Evolutionary conservation across 2,113 vertebrate species (phyloP).

Genomic region (Rhynchomys soricoides): DNA sequence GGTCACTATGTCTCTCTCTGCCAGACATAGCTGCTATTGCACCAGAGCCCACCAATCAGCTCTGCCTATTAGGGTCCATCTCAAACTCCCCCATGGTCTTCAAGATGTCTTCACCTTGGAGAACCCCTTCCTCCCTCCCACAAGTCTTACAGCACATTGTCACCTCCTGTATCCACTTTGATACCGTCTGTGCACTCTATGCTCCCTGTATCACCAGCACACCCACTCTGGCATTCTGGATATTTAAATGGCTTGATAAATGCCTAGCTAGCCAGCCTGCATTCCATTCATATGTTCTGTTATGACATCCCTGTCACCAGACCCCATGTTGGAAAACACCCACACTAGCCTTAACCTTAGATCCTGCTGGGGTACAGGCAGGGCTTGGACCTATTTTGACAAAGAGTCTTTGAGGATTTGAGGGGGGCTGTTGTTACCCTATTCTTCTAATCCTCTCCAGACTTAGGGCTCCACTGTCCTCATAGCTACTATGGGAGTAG

Average conservation of each 20-base stretch:
- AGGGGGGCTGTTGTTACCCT: neutral
- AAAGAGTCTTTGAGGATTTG: neutral
- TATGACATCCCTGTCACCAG: neutral
- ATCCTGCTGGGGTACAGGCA: neutral
- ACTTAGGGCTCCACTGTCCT: neutral
- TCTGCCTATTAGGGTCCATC: neutral
- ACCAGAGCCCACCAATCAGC: no score
- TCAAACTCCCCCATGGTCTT: neutral
- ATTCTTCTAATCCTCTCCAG: neutral
- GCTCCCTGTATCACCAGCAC: neutral
- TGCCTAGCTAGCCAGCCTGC: neutral
- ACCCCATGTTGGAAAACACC: neutral
- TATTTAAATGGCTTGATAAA: neutral
- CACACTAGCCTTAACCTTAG: neutral
- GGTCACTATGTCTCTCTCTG: neutral
- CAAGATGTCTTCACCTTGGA: neutral
- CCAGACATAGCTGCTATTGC: neutral
- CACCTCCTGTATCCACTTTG: no score
- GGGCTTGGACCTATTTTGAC: neutral
- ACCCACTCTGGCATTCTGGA: accelerated
- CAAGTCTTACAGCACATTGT: neutral
- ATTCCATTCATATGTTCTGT: neutral
- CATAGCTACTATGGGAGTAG: neutral
- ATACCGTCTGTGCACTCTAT: accelerated
- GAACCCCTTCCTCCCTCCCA: neutral